Conservation (phyloP, 2,888 invertebrate genomes). For the Gasteruption jaculator region DNA sequence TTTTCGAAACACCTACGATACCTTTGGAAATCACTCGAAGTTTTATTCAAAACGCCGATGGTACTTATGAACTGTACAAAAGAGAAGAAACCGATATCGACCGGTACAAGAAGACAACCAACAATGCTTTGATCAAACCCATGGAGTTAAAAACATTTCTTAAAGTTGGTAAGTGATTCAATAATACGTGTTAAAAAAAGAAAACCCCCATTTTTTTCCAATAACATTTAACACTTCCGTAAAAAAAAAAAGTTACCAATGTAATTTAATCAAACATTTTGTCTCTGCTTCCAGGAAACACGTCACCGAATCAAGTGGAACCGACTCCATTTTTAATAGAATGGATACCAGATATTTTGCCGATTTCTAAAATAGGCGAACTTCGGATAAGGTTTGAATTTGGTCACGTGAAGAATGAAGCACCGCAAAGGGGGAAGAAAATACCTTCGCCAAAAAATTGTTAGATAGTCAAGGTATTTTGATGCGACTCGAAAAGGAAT, state of each 20-base stretch:
- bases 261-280: conserved; percentile 15
- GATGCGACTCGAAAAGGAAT: too few species aligned
- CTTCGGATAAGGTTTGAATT: conserved; percentile 68
- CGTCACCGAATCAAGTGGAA: conserved; percentile 56
- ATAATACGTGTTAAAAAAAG: conserved; percentile 24
- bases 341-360: conserved; percentile 72
- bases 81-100: conserved; percentile 49
- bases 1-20: conserved; percentile 66
- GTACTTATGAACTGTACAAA: conserved; percentile 56
- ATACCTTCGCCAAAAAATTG: conserved; percentile 35
- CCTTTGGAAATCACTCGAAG: conserved; percentile 62
- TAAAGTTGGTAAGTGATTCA: conserved; percentile 58
- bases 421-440: conserved; percentile 37
- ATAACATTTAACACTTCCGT: neutral
- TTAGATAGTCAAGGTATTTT: too few species aligned
- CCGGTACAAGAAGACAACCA: conserved; percentile 45
- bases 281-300: conserved; percentile 49
- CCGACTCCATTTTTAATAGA: conserved; percentile 68
- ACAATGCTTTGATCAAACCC: conserved; percentile 55
- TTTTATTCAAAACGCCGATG: conserved; percentile 61
- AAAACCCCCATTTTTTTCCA: conserved; percentile 4
- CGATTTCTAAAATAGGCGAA: conserved; percentile 67
- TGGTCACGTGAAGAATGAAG: conserved; percentile 61
- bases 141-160: conserved; percentile 61
- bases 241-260: too few species aligned